Conservation (phyloP, 2,113 vertebrate species). For the Pelecanus crispus region DNA sequence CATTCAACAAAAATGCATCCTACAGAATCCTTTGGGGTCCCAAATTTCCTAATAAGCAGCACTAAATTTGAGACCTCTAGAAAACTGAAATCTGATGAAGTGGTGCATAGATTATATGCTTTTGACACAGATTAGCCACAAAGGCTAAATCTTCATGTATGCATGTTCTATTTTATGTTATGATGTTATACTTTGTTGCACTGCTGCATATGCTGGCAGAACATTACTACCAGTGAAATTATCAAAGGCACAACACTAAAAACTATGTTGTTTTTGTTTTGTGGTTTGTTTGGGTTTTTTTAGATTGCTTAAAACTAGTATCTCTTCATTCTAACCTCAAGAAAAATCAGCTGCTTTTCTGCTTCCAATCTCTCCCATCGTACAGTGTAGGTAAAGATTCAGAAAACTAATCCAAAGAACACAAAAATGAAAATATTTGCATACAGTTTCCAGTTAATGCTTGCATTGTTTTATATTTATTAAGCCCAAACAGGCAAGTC, state of each 20-base stretch:
- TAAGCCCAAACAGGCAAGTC: background rate
- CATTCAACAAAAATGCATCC: background rate
- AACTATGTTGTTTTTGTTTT: background rate
- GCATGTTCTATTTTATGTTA: background rate
- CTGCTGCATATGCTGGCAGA: background rate
- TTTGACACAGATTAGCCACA: background rate
- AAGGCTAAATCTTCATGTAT: accelerated
- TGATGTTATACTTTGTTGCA: background rate
- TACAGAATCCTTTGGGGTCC: background rate
- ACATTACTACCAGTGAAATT: background rate
- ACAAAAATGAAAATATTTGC: background rate
- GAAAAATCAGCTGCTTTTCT: background rate
- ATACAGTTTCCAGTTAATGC: background rate
- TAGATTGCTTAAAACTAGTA: background rate
- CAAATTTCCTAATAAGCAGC: background rate
- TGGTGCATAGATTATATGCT: background rate
- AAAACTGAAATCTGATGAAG: background rate
- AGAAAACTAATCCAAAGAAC: background rate
- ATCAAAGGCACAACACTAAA: background rate
- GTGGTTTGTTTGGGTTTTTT: background rate
- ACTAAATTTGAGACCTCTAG: background rate
- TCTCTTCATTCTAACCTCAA: background rate
- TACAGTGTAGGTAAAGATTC: background rate
- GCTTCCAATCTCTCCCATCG: background rate
- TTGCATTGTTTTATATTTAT: background rate